phyloP scores from a whole-genome alignment of 2,113 vertebrate genomes.

The Regulus satrapa region DNA sequence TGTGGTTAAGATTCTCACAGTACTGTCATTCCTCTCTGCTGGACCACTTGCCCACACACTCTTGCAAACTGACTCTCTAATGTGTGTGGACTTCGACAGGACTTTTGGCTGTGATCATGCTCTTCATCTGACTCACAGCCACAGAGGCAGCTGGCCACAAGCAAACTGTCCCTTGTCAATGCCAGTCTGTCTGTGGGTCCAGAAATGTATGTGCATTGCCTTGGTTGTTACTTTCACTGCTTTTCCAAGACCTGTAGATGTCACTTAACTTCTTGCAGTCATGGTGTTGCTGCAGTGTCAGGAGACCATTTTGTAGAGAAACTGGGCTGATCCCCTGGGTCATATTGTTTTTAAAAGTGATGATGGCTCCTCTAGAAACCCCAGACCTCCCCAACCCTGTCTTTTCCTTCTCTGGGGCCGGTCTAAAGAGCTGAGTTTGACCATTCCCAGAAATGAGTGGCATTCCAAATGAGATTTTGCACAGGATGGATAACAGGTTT shows the following conservation, averaged over 20 bases:
- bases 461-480: not conserved
- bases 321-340: not conserved
- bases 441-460: not conserved
- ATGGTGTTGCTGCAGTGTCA: not conserved
- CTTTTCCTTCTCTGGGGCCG: not conserved
- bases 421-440: not conserved
- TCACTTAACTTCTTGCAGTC: not conserved
- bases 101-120: not conserved
- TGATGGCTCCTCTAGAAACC: not conserved
- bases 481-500: not conserved
- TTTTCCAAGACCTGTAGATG: not conserved
- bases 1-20: accelerated
- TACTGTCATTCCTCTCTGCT: not conserved
- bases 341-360: not conserved
- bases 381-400: not conserved
- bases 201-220: not conserved
- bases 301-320: not conserved
- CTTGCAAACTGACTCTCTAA: not conserved
- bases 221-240: not conserved
- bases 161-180: not conserved
- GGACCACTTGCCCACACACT: not conserved
- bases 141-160: not conserved
- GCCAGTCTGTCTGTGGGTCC: not conserved
- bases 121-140: not conserved
- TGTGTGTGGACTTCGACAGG: not conserved